Conservation (phyloP, 2,113 vertebrate genomes). For the Leucopsar rothschildi region DNA sequence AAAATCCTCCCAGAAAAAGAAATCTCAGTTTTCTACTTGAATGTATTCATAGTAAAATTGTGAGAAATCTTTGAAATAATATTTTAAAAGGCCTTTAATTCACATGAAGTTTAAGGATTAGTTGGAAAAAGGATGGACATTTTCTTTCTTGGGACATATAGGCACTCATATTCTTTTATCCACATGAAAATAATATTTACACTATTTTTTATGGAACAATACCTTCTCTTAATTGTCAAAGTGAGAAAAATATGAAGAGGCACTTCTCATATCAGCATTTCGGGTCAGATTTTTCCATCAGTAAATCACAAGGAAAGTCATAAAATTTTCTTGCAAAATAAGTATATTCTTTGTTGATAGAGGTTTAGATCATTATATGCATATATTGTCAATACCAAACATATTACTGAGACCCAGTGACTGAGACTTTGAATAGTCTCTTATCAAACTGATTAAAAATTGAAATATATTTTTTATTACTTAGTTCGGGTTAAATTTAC, state of each 20-base stretch:
- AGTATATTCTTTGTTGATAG: background rate
- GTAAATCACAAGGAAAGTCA: background rate
- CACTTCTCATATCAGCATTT: background rate
- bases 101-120: background rate
- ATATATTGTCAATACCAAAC: background rate
- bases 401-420: background rate
- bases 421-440: background rate
- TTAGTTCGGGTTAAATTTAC: background rate
- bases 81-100: background rate
- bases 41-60: background rate
- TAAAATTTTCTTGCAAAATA: background rate
- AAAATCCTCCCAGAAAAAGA: background rate
- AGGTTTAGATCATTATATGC: background rate
- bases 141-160: background rate
- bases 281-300: background rate
- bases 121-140: background rate
- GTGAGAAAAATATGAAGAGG: background rate
- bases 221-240: background rate
- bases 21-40: background rate
- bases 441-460: background rate
- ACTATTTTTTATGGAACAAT: background rate
- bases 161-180: background rate
- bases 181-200: background rate
- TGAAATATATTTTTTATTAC: background rate
- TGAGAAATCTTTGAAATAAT: background rate